Evolutionary conservation across 37 sponge, comb jelly and placozoan genomes (phyloP), one percentile per base, ranked within the genome.

Genomic region (Mnemiopsis leidyi): DNA sequence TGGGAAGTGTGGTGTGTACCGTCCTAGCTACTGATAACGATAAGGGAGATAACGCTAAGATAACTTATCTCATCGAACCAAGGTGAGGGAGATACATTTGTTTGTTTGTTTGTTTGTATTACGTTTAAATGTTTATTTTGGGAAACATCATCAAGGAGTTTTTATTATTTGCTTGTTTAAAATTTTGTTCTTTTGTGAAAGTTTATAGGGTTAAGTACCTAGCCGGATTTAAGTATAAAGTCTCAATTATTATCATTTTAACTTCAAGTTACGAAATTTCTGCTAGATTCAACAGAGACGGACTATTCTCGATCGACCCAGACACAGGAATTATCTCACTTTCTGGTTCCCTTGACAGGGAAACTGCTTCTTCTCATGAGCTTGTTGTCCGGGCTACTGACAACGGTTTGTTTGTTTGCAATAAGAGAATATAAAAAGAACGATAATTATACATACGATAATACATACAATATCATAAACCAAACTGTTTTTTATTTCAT

Each of bases 381-480:
- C 48, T 85, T 1, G 61, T 85, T 85, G 90, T 85, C 39, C 33
- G 90, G n/a, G 90, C 90, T 13, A 40, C 90, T 38, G 90, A 85
- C 29, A 40, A 18, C 1, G 90, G 90, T 85, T 18, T 13, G 61
- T 48, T 48, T 48, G 13, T 48, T 48, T 48, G 61, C n/a, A n/a
- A n/a, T n/a, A n/a, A n/a, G n/a, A n/a, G n/a, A n/a, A n/a, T n/a
- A n/a, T n/a, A n/a, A n/a, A n/a, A n/a, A n/a, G n/a, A n/a, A n/a
- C n/a, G n/a, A n/a, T n/a, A n/a, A n/a, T n/a, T n/a, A n/a, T n/a
- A n/a, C n/a, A n/a, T n/a, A n/a, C 68, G 20, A 67, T 21, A 21
- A 67, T 67, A 67, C 20, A 20, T 67, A 20, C 68, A 67, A 67
- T 67, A 67, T 67, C 20, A 20, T 67, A 20, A 67, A 21, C 68